Evolutionary conservation across 2,113 vertebrate species (phyloP).

Genomic region (Chascanopsetta lugubris): DNA sequence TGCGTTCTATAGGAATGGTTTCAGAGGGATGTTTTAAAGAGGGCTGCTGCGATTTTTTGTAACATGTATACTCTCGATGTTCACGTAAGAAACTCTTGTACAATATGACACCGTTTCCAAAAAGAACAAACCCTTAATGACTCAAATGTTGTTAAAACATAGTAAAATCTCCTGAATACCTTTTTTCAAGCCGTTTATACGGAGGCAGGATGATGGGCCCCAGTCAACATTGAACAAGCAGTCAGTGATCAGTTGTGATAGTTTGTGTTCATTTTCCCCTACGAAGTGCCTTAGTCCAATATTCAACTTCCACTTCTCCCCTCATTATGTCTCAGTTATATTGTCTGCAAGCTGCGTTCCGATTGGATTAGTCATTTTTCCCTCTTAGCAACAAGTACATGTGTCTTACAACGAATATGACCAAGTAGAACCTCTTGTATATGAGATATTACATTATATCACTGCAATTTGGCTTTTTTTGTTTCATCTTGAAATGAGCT

Average conservation of each 20-base stretch:
- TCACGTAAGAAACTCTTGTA: no score
- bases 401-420: background rate
- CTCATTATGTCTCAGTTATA: background rate
- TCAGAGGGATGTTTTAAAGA: background rate
- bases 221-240: constrained; percentile 1
- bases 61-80: no score
- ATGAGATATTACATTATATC: background rate
- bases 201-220: background rate
- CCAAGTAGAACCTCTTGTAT: background rate
- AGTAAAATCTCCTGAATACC: background rate
- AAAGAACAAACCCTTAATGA: constrained; percentile 9
- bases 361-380: no score
- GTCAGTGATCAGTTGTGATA: no score
- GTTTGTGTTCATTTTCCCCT: constrained; percentile 7
- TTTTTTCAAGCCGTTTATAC: constrained; percentile 3
- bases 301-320: background rate
- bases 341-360: background rate
- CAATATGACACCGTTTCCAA: constrained; percentile 7
- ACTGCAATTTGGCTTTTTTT: background rate
- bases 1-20: background rate
- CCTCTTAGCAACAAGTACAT: no score
- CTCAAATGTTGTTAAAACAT: no score
- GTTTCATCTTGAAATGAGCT: background rate
- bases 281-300: constrained; percentile 57
- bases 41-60: background rate